phyloP scores from a whole-genome alignment of 2,797 vertebrate genomes.

The Fringilla coelebs region DNA sequence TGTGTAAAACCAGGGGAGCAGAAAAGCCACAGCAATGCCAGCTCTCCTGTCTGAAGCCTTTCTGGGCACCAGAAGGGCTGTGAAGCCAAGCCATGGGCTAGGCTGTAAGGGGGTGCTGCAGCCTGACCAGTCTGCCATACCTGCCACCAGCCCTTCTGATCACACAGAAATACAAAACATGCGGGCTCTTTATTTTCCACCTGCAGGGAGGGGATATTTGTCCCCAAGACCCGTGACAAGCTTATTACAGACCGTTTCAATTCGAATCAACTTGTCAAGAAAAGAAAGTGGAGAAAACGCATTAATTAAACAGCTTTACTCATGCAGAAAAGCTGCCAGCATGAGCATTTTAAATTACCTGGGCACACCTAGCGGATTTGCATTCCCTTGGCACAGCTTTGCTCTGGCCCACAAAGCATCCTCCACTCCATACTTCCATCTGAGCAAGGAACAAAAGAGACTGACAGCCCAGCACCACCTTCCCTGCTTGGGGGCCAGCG shows the following conservation, averaged over 20 bases:
- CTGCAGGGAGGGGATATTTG: slow-evolving; percentile 64
- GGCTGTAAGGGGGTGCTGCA: background rate
- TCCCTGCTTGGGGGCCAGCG: slow-evolving; percentile 82
- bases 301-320: slow-evolving; percentile 90
- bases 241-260: slow-evolving; percentile 70
- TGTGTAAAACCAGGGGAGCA: background rate
- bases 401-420: slow-evolving; percentile 84
- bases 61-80: background rate
- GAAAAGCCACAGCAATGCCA: background rate
- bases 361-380: slow-evolving; percentile 91
- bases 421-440: slow-evolving; percentile 89
- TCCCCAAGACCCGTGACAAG: slow-evolving; percentile 67
- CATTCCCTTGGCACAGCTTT: slow-evolving; percentile 92
- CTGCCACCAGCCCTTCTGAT: background rate
- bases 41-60: background rate
- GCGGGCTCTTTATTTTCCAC: slow-evolving; percentile 33
- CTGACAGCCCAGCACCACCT: slow-evolving; percentile 81
- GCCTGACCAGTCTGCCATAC: background rate
- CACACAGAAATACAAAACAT: background rate
- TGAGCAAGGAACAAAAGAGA: slow-evolving; percentile 80
- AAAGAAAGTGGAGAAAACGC: slow-evolving; percentile 69
- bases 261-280: slow-evolving; percentile 73
- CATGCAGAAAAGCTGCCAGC: slow-evolving; percentile 92
- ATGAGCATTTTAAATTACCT: slow-evolving; percentile 91
- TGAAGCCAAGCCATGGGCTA: background rate